phyloP scores from a whole-genome alignment of 2,113 vertebrate genomes.

The Theropithecus gelada region DNA sequence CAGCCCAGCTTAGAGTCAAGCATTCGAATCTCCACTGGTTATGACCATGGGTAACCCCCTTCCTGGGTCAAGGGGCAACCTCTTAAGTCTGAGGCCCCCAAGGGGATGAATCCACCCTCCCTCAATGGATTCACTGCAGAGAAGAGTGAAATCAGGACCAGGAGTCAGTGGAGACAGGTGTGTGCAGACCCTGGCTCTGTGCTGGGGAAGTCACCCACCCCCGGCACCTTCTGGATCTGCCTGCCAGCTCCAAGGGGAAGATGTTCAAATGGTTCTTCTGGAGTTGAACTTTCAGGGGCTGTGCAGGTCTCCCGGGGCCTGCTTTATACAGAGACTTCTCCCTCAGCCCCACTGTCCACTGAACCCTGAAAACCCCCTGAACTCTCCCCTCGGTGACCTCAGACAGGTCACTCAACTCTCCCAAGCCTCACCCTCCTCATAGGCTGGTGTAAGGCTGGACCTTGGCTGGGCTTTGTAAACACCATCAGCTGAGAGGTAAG shows the following conservation, averaged over 20 bases:
- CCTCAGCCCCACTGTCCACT: background rate
- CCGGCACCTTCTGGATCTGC: background rate
- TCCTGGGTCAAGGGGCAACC: background rate
- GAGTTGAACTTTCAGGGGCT: background rate
- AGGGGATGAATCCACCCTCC: background rate
- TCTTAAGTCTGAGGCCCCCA: background rate
- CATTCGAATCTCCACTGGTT: background rate
- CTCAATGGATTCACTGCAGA: rapidly evolving
- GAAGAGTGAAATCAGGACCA: background rate
- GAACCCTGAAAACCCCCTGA: background rate
- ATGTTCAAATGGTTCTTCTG: background rate
- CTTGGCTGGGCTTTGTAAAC: background rate
- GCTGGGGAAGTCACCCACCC: too few relatives aligned
- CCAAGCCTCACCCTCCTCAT: background rate
- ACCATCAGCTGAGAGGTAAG: background rate
- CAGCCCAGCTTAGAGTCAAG: background rate
- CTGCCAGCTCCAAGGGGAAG: background rate
- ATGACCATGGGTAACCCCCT: background rate
- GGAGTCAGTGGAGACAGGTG: background rate
- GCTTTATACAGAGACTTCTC: background rate
- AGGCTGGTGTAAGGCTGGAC: background rate
- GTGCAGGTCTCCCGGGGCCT: background rate
- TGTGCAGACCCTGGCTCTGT: background rate
- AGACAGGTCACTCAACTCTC: background rate
- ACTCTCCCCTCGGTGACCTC: background rate